Evolutionary conservation across 2,797 vertebrate species (phyloP).

Genomic region (Denticeps clupeoides): DNA sequence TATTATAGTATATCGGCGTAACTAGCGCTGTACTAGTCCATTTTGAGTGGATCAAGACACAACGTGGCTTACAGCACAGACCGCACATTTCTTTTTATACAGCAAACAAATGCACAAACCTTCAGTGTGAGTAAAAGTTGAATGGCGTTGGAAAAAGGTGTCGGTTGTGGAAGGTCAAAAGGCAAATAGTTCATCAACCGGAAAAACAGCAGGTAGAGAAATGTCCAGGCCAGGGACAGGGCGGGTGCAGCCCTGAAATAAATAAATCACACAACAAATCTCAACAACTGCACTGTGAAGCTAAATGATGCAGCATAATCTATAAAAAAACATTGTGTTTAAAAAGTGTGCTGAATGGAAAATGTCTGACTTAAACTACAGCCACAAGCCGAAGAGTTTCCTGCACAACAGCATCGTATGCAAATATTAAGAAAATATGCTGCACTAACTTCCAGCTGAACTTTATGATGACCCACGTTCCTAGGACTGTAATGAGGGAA

Average conservation of each 20-base stretch:
- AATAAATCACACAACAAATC: no score
- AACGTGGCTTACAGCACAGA: not conserved
- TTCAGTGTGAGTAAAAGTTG: conserved; percentile 83
- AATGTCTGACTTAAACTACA: not conserved
- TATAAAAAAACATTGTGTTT: no score
- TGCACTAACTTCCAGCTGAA: conserved; percentile 64
- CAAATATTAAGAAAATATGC: not conserved
- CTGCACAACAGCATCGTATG: not conserved
- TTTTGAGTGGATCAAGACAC: no score
- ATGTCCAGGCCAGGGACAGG: conserved; percentile 74
- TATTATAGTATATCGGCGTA: no score
- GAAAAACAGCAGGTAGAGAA: conserved; percentile 85
- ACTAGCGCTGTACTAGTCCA: no score
- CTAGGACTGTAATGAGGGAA: conserved; percentile 72
- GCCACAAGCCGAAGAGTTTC: not conserved
- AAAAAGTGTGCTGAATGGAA: not conserved
- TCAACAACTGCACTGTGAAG: no score
- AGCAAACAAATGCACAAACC: no score
- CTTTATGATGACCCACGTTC: conserved; percentile 79
- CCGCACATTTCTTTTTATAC: no score
- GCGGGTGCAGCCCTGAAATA: conserved; percentile 70
- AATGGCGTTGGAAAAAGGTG: conserved; percentile 77
- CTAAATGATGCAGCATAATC: no score
- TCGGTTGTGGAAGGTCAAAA: conserved; percentile 65
- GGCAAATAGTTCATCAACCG: conserved; percentile 55